phyloP scores from a whole-genome alignment of 2,888 invertebrate genomes.

The Drosophila cognata region DNA sequence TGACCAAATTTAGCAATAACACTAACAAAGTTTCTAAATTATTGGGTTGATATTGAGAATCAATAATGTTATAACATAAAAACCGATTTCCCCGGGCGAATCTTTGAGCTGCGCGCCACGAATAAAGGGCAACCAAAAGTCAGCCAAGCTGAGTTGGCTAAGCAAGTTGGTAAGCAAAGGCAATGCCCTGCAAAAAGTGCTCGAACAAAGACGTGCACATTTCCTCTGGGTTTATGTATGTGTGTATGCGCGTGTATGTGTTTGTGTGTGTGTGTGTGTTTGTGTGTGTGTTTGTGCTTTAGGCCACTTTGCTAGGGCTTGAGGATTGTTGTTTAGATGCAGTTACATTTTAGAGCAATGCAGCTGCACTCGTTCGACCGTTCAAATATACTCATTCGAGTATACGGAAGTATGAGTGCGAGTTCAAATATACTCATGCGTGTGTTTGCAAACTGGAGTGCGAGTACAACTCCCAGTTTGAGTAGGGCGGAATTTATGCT shows the following conservation, averaged over 20 bases:
- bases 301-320: slow-evolving; percentile 71
- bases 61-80: not conserved
- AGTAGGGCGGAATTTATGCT: slow-evolving; percentile 28
- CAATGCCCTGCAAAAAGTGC: slow-evolving; percentile 61
- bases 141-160: not conserved
- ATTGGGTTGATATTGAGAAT: not conserved
- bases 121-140: slow-evolving; percentile 31
- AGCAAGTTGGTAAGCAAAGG: slow-evolving; percentile 20
- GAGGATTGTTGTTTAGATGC: slow-evolving; percentile 76
- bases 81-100: not conserved
- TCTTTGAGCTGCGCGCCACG: not conserved
- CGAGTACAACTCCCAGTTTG: slow-evolving; percentile 7
- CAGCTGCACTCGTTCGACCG: slow-evolving; percentile 46
- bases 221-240: slow-evolving; percentile 8
- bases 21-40: not conserved
- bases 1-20: not conserved
- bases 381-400: slow-evolving; percentile 45
- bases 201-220: slow-evolving; percentile 19
- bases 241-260: slow-evolving; percentile 6
- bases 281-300: slow-evolving; percentile 34
- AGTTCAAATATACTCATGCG: not conserved
- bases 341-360: slow-evolving; percentile 63
- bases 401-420: not conserved
- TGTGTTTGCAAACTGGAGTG: slow-evolving; percentile 2
- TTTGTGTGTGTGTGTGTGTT: slow-evolving; percentile 9